Percentiles rank a stretch among this genome's conserved stretches.
Conservation (phyloP, 1,140 invertebrate genomes). For the Tetranychus cinnabarinus region DNA sequence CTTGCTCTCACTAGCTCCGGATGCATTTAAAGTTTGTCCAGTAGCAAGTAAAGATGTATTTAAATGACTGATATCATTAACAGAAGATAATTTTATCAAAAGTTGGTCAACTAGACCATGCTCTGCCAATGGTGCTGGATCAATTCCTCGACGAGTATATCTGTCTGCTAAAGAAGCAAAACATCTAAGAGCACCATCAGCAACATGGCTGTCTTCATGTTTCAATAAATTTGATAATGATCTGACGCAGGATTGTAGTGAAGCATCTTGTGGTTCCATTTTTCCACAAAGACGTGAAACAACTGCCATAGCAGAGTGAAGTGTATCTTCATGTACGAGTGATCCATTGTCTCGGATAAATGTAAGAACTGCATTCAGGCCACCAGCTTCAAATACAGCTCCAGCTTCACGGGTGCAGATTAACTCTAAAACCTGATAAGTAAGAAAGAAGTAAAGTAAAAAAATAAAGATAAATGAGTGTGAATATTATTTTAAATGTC, state of each 20-base stretch:
- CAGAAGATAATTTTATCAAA: conserved; percentile 47
- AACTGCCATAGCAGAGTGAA: conserved; percentile 89
- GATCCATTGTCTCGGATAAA: conserved; percentile 78
- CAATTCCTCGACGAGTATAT: conserved; percentile 57
- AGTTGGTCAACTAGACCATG: conserved; percentile 55
- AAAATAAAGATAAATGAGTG: neutral
- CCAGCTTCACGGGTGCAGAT: conserved; percentile 92
- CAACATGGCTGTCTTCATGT: conserved; percentile 76
- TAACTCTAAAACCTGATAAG: conserved; percentile 67
- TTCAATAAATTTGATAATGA: conserved; percentile 68
- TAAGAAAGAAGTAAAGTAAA: conserved; percentile 6
- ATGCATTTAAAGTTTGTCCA: conserved; percentile 16
- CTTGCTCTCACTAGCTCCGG: conserved; percentile 29
- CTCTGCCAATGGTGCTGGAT: conserved; percentile 64
- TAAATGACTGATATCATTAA: conserved; percentile 21
- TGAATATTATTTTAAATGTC: neutral
- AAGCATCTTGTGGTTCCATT: conserved; percentile 80
- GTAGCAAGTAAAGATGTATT: conserved; percentile 24
- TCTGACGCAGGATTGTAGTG: conserved; percentile 65
- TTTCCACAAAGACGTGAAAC: conserved; percentile 70
- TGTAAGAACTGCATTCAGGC: conserved; percentile 72
- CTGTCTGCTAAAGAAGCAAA: conserved; percentile 93
- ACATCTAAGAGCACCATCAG: conserved; percentile 83
- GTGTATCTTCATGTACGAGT: conserved; percentile 78
- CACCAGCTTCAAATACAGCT: conserved; percentile 90